These are phyloP conservation scores for Cassiopea andromeda DNA, from an alignment of 30 jellyfish, hydroid and myxozoan species.

Conservation along the genomic window DNA sequence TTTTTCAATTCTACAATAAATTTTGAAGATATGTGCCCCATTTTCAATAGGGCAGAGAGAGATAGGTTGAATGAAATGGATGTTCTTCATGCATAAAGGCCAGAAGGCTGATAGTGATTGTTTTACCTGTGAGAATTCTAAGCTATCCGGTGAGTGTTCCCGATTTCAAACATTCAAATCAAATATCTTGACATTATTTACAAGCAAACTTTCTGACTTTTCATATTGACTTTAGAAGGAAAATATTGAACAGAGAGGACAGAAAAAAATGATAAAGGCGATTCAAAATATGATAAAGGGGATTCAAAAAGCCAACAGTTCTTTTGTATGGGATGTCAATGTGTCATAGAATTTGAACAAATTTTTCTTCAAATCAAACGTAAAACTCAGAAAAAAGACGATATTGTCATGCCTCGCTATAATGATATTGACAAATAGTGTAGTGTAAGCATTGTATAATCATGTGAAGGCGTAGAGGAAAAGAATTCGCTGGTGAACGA, in stretches of 20 bases:
- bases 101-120: slow-evolving; percentile 6
- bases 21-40: too few relatives aligned
- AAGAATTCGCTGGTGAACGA: too few relatives aligned
- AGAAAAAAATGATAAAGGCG: neutral
- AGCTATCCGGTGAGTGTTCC: neutral
- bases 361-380: neutral
- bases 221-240: slow-evolving; percentile 3
- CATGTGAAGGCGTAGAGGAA: too few relatives aligned
- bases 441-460: neutral
- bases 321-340: neutral
- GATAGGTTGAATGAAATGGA: neutral
- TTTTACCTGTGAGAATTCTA: neutral
- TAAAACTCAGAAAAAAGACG: neutral
- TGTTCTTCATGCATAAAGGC: neutral
- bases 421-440: neutral
- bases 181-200: neutral
- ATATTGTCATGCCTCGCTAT: too few relatives aligned
- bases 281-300: too few relatives aligned
- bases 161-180: neutral
- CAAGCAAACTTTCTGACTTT: slow-evolving; percentile 3
- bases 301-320: neutral
- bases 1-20: too few relatives aligned
- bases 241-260: neutral
- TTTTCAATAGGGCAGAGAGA: too few relatives aligned
- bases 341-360: neutral